Percentiles rank a stretch among this genome's conserved stretches.
phyloP scores from a whole-genome alignment of 2,888 invertebrate species.

The Stomorhina lunata region DNA sequence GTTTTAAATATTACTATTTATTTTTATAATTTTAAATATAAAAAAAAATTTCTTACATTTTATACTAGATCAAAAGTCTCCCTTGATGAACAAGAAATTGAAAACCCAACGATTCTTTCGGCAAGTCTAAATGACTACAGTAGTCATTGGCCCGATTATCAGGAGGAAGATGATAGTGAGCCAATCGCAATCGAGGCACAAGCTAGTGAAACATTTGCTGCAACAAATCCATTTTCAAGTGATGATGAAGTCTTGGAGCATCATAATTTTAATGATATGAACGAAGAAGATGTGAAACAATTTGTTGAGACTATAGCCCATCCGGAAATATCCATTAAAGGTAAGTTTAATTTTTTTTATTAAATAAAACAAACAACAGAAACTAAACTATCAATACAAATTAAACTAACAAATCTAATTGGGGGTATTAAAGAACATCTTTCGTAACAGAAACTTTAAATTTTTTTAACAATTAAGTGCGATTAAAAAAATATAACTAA shows the following conservation, averaged over 20 bases:
- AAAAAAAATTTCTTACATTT: not conserved
- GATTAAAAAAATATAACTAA: conserved; percentile 21
- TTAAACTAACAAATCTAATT: conserved; percentile 24
- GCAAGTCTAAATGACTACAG: conserved; percentile 53
- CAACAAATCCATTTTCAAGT: conserved; percentile 75
- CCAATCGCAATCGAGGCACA: conserved; percentile 43
- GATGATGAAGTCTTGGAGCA: conserved; percentile 65
- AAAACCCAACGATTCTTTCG: conserved; percentile 43
- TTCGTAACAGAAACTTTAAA: conserved; percentile 55
- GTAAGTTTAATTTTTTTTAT: conserved; percentile 29
- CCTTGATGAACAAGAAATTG: conserved; percentile 69
- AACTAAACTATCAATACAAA: not conserved
- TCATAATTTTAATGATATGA: conserved; percentile 37
- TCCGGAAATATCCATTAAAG: conserved; percentile 61
- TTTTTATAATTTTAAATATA: not conserved
- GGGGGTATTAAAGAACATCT: conserved; percentile 45
- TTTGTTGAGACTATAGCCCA: conserved; percentile 61
- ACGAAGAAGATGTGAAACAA: conserved; percentile 56
- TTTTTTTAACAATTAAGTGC: conserved; percentile 52
- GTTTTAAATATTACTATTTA: too few relatives aligned
- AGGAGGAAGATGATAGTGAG: conserved; percentile 33
- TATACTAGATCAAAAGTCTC: conserved; percentile 60
- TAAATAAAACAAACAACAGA: not conserved
- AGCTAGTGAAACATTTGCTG: conserved; percentile 64
- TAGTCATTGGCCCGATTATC: conserved; percentile 60